Evolutionary conservation across 2,888 invertebrate species (phyloP).

Genomic region (Mesorhabditis spiculigera): DNA sequence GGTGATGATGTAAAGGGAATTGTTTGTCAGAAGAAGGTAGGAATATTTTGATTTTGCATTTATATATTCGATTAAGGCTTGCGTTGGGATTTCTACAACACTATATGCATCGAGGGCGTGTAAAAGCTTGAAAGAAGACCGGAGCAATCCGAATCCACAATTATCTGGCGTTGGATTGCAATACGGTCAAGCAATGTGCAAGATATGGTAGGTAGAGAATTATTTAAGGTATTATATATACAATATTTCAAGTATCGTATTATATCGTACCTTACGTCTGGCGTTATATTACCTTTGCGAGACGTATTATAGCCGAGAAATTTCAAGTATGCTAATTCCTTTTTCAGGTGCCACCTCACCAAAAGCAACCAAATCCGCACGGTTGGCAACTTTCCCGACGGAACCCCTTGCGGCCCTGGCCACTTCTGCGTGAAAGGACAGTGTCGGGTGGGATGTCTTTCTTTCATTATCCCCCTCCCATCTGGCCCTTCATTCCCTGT

Average conservation of each 20-base stretch:
- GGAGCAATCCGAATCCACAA: slow-evolving; percentile 39
- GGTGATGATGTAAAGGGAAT: slow-evolving; percentile 47
- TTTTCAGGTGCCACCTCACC: slow-evolving; percentile 26
- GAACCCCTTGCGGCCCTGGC: slow-evolving; percentile 47
- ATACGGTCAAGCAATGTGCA: slow-evolving; percentile 43
- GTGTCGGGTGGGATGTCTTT: slow-evolving; percentile 23
- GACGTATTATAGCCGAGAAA: too few relatives aligned
- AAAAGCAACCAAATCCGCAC: slow-evolving; percentile 43
- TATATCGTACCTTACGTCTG: too few relatives aligned
- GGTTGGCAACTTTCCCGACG: slow-evolving; percentile 52
- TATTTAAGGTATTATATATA: too few relatives aligned
- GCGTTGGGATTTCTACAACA: slow-evolving; percentile 27
- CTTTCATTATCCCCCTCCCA: too few relatives aligned
- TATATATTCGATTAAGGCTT: slow-evolving; percentile 19
- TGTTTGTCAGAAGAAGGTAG: slow-evolving; percentile 33
- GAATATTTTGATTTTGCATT: not conserved
- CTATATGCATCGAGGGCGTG: slow-evolving; percentile 35
- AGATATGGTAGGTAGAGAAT: slow-evolving; percentile 33
- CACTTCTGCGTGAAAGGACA: slow-evolving; percentile 52
- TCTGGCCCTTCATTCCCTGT: too few relatives aligned
- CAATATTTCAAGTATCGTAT: not conserved
- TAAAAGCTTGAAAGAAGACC: slow-evolving; percentile 30
- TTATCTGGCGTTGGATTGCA: slow-evolving; percentile 43
- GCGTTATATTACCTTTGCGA: too few relatives aligned
- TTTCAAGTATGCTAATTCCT: not conserved